Conservation (phyloP, 1,140 invertebrate species). For the Protaetia brevitarsis region DNA sequence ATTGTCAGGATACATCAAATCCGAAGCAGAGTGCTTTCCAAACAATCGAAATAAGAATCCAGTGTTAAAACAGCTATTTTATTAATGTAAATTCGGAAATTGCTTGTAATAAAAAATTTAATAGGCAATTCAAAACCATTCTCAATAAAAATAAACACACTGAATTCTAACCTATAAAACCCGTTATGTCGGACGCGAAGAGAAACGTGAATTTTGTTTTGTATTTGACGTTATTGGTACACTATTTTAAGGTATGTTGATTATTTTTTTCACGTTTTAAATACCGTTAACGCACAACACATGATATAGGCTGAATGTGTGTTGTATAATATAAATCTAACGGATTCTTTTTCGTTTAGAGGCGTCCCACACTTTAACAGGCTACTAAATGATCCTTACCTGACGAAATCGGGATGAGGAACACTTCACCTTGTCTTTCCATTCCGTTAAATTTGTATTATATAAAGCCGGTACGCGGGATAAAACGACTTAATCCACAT, state of each 20-base stretch:
- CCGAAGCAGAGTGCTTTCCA: too few relatives aligned
- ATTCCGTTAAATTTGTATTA: not conserved
- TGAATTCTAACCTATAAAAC: conserved; percentile 4
- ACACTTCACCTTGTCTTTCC: conserved; percentile 34
- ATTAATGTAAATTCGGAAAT: not conserved
- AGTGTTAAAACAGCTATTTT: too few relatives aligned
- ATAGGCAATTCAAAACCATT: not conserved
- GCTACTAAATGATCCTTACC: conserved; percentile 27
- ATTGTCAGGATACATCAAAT: too few relatives aligned
- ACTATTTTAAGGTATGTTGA: conserved; percentile 9
- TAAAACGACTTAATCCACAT: not conserved
- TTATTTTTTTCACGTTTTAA: conserved; percentile 10
- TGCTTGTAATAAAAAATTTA: not conserved
- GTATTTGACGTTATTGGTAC: not conserved
- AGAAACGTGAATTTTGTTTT: not conserved
- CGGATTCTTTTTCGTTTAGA: conserved; percentile 7
- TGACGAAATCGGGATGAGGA: conserved; percentile 38
- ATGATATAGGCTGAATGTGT: conserved; percentile 6
- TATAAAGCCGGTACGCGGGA: not conserved
- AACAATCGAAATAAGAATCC: not conserved
- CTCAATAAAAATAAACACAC: not conserved
- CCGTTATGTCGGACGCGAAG: not conserved
- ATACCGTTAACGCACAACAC: conserved; percentile 12
- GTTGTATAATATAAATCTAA: conserved; percentile 2
- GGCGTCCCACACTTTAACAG: not conserved